Conservation (phyloP, 2,888 invertebrate species). For the Caenorhabditis panamensis region DNA sequence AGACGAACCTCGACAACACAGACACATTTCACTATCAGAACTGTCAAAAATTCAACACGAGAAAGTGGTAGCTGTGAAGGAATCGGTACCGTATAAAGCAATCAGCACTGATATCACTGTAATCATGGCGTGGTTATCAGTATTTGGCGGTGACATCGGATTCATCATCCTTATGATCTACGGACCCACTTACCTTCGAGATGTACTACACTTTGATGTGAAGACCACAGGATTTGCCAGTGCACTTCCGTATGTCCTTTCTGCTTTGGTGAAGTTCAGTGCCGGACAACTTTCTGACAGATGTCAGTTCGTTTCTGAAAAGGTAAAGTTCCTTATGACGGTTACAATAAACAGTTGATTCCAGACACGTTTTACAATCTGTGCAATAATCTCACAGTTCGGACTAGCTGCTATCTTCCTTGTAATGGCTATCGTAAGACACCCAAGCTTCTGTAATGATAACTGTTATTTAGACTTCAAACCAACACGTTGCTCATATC, state of each 20-base stretch:
- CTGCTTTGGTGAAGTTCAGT: constrained; percentile 46
- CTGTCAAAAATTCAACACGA: constrained; percentile 8
- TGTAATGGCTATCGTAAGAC: constrained; percentile 59
- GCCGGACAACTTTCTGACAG: constrained; percentile 56
- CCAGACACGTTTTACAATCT: constrained; percentile 62
- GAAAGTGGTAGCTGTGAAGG: constrained; percentile 10
- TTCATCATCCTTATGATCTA: constrained; percentile 64
- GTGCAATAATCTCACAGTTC: constrained; percentile 67
- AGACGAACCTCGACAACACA: constrained; percentile 51
- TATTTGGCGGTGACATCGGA: constrained; percentile 63
- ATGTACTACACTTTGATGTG: constrained; percentile 49
- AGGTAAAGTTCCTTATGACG: background rate
- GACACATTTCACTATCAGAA: constrained; percentile 21
- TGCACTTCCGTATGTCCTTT: constrained; percentile 55
- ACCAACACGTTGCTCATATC: constrained; percentile 50
- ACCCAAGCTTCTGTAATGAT: too few relatives aligned
- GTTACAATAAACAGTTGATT: constrained; percentile 2
- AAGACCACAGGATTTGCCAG: constrained; percentile 50
- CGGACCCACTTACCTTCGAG: constrained; percentile 65
- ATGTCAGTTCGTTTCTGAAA: constrained; percentile 42
- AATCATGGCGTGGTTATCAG: constrained; percentile 29
- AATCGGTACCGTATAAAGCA: constrained; percentile 54
- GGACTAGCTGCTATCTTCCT: constrained; percentile 67
- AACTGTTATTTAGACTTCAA: constrained; percentile 38
- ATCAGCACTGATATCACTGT: constrained; percentile 37